These are phyloP conservation scores for Channa maculata DNA, from an alignment of 2,113 vertebrate genomes.

Conservation along the genomic window DNA sequence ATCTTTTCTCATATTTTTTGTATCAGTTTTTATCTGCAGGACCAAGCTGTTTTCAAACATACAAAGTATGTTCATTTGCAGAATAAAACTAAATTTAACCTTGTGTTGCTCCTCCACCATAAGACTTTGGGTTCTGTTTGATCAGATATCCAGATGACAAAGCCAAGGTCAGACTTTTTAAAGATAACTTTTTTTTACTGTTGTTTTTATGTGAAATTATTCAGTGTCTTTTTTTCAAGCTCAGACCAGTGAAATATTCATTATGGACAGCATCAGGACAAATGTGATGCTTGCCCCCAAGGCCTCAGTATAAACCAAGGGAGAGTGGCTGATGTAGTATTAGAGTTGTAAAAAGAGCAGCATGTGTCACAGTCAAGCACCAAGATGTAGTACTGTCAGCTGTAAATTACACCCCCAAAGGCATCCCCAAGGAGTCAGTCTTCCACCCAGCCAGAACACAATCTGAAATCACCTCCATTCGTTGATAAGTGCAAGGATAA, in stretches of 20 bases:
- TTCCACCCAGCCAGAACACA: constrained; percentile 18
- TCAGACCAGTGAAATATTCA: constrained; percentile 26
- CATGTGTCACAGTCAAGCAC: constrained; percentile 17
- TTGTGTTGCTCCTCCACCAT: not conserved
- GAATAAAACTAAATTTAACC: constrained; percentile 14
- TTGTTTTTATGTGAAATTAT: constrained; percentile 2
- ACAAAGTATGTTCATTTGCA: not conserved
- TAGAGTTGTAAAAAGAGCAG: constrained; percentile 35
- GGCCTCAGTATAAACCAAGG: constrained; percentile 13
- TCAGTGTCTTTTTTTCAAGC: constrained; percentile 7
- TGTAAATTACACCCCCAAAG: constrained; percentile 51
- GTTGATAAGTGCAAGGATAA: constrained; percentile 40
- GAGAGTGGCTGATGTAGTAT: constrained; percentile 27
- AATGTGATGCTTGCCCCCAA: constrained; percentile 29
- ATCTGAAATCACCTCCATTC: constrained; percentile 47
- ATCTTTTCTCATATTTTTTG: constrained; percentile 12
- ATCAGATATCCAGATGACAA: constrained; percentile 19
- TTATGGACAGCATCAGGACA: constrained; percentile 17
- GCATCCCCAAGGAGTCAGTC: constrained; percentile 41
- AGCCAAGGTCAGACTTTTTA: constrained; percentile 4
- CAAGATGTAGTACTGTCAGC: constrained; percentile 18
- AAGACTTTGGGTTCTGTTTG: not conserved
- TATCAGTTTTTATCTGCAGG: constrained; percentile 33
- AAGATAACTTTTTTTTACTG: not conserved
- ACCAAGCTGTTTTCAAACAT: constrained; percentile 3